Evolutionary conservation across 2,113 vertebrate genomes (phyloP), one percentile per base, ranked within the genome.

Genomic region (Pelvicachromis taeniatus): DNA sequence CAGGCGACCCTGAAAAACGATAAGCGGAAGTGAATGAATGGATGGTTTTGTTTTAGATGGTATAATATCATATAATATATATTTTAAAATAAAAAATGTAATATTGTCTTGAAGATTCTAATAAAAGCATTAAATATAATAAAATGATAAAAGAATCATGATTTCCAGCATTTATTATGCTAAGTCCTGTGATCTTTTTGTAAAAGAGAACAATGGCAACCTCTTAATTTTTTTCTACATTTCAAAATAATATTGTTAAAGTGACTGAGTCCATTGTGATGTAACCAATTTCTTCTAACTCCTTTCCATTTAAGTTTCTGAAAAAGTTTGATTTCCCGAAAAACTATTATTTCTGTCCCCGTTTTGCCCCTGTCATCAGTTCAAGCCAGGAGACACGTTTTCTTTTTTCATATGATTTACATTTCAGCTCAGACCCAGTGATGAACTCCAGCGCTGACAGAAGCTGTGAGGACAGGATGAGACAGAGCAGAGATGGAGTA

Each of bases 281-380:
- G 45, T 17, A 7, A 16, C 16, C 45, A 52, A 21, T 10, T 11
- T n/a, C 17, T 19, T 53, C 50, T 53, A 53, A n/a, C 19, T 4
- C 19, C 2, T 53, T 7, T n/a, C n/a, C 9, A 4, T n/a, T 4
- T 11, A 50, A 31, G 40, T 70, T 16, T 6, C 9, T 73, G 65
- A 26, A 53, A 38, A 78, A 84, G 14, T 78, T 84, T 70, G 6
- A 68, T 53, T 56, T 58, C n/a, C 4, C 45, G 11, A 82, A 80
- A 82, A 82, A 70, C 61, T 78, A 52, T 61, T 81, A 81, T 79
- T 81, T 88, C 29, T 75, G 89, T 86, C 78, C 78, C 78, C 31
- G 8, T 38, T 82, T 70, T 80, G 55, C 78, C 84, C 40, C 68
- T 2, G 50, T 82, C 40, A 75, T 59, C 48, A 68, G 59, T 82